phyloP scores from a whole-genome alignment of 2,888 invertebrate genomes.

The Nipponacmea schrenckii region DNA sequence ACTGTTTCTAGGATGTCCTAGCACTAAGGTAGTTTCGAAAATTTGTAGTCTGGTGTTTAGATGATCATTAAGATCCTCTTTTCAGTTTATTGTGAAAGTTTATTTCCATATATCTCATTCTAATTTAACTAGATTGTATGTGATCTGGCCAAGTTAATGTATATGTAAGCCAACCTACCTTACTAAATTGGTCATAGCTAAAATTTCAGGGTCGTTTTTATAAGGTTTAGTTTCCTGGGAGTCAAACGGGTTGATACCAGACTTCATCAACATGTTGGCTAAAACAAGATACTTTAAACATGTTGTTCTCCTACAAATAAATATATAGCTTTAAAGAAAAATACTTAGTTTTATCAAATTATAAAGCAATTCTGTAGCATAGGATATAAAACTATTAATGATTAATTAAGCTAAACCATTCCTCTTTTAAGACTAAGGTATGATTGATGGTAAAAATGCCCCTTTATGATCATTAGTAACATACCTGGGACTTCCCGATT shows the following conservation, averaged over 20 bases:
- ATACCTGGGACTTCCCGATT: slow-evolving; percentile 91
- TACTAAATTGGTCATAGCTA: slow-evolving; percentile 99
- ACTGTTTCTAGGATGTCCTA: too few relatives aligned
- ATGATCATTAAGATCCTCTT: too few relatives aligned
- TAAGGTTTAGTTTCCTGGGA: slow-evolving; percentile 99
- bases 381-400: not conserved
- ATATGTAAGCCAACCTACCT: slow-evolving; percentile 63
- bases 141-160: too few relatives aligned
- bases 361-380: not conserved
- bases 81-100: too few relatives aligned
- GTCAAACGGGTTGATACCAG: slow-evolving; percentile 99
- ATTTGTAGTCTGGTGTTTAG: too few relatives aligned
- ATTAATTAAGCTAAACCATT: too few relatives aligned
- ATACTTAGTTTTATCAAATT: not conserved
- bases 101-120: too few relatives aligned
- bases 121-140: too few relatives aligned
- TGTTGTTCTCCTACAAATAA: slow-evolving; percentile 78
- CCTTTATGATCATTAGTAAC: not conserved
- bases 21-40: too few relatives aligned
- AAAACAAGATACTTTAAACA: slow-evolving; percentile 97
- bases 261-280: slow-evolving; percentile 99
- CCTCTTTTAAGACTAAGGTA: not conserved
- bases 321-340: not conserved
- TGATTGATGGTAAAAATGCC: not conserved
- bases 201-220: slow-evolving; percentile 98